A percentile compares a stretch with the other conserved stretches of the same genome.
Evolutionary conservation across 2,113 vertebrate genomes (phyloP).

Genomic region (Corydoras sp.): DNA sequence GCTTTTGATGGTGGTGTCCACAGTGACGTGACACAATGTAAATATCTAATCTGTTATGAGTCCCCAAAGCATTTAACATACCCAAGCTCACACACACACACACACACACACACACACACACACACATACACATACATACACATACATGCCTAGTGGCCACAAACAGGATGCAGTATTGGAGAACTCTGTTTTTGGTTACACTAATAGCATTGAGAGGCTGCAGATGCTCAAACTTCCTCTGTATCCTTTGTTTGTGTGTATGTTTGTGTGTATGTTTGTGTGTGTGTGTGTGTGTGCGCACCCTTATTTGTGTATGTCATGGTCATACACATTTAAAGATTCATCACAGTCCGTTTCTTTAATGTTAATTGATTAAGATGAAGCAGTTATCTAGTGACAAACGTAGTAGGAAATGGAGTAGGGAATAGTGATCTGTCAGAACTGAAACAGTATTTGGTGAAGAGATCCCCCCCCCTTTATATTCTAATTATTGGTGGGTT

Average conservation of each 20-base stretch:
- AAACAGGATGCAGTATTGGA: slow-evolving; percentile 28
- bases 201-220: slow-evolving; percentile 8
- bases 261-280: slow-evolving; percentile 17
- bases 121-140: slow-evolving; percentile 6
- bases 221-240: background rate
- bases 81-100: background rate
- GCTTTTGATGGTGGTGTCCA: too few species aligned
- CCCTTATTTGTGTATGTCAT: slow-evolving; percentile 1
- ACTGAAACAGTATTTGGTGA: slow-evolving; percentile 45
- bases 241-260: slow-evolving; percentile 8
- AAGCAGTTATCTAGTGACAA: slow-evolving; percentile 28
- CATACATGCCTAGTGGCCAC: background rate
- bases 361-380: slow-evolving; percentile 22
- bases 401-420: slow-evolving; percentile 36
- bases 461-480: slow-evolving; percentile 25
- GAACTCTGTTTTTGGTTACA: slow-evolving; percentile 32
- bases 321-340: slow-evolving; percentile 14
- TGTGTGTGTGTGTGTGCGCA: slow-evolving; percentile 9
- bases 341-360: slow-evolving; percentile 10
- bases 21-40: too few species aligned
- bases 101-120: background rate
- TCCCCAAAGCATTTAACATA: background rate
- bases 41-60: background rate
- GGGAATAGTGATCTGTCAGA: slow-evolving; percentile 35
- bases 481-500: slow-evolving; percentile 10